Evolutionary conservation across 2,888 invertebrate species (phyloP).

Genomic region (Ornithoptera alexandrae): DNA sequence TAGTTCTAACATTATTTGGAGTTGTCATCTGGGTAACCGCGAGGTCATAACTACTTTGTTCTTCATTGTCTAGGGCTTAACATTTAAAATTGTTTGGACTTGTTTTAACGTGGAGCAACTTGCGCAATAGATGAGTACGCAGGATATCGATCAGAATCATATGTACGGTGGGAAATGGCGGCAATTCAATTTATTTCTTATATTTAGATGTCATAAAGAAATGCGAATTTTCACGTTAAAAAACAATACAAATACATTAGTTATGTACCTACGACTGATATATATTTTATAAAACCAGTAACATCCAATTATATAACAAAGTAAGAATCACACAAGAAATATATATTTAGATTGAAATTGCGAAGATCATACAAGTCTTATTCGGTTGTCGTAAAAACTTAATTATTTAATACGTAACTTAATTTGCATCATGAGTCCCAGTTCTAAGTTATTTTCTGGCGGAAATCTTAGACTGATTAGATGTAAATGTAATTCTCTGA

Average conservation of each 20-base stretch:
- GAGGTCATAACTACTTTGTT: conserved; percentile 30
- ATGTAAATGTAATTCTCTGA: background rate
- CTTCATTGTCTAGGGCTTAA: conserved; percentile 31
- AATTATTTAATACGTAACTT: background rate
- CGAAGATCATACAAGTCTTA: background rate
- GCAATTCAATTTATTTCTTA: conserved; percentile 53
- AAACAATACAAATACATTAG: background rate
- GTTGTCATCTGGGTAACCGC: conserved; percentile 61
- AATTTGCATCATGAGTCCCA: background rate
- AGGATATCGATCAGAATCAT: conserved; percentile 74
- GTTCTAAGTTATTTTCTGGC: background rate
- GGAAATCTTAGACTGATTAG: background rate
- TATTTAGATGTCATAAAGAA: background rate
- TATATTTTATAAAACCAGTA: background rate
- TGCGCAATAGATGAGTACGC: conserved; percentile 77
- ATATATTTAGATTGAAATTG: too few relatives aligned
- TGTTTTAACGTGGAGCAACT: conserved; percentile 52
- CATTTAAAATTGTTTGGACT: conserved; percentile 37
- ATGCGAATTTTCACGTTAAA: too few relatives aligned
- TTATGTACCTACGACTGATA: background rate
- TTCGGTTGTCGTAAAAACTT: background rate
- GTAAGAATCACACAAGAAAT: background rate
- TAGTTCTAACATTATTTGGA: conserved; percentile 48
- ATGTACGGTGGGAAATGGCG: conserved; percentile 67
- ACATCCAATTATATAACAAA: background rate